Evolutionary conservation across 2,113 vertebrate genomes (phyloP).

Genomic region (Tylochromis polylepis): DNA sequence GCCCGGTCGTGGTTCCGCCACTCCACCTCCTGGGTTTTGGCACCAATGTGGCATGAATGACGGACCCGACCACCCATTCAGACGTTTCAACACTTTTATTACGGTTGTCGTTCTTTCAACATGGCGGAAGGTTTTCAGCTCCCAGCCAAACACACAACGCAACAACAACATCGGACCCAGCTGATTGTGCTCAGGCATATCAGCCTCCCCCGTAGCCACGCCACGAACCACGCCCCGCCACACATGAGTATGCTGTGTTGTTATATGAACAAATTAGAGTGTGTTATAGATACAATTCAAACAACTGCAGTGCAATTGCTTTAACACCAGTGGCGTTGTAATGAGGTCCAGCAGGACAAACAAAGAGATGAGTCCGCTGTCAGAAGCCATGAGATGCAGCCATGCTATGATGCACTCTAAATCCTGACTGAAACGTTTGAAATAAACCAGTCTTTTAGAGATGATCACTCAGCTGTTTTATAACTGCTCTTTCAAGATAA

Average conservation of each 20-base stretch:
- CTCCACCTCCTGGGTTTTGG: no score
- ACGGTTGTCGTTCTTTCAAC: no score
- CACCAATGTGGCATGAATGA: no score
- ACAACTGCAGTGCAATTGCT: background rate
- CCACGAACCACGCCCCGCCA: no score
- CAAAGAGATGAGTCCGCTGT: background rate
- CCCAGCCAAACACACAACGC: no score
- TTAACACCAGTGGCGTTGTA: accelerated
- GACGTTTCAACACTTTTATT: no score
- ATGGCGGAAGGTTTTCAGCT: no score
- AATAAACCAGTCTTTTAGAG: background rate
- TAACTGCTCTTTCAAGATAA: background rate
- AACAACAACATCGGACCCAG: no score
- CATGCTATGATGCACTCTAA: background rate
- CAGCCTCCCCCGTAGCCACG: no score
- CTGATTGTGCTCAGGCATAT: no score
- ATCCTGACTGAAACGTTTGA: background rate
- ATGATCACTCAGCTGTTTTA: background rate
- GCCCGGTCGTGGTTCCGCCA: no score
- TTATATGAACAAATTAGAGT: background rate
- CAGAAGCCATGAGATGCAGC: background rate
- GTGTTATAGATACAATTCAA: accelerated
- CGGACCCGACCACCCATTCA: no score
- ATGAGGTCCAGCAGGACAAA: background rate
- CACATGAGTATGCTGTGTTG: background rate